Evolutionary conservation across 2,888 invertebrate genomes (phyloP), one percentile per base, ranked within the genome.

Genomic region (Polia nebulosa): DNA sequence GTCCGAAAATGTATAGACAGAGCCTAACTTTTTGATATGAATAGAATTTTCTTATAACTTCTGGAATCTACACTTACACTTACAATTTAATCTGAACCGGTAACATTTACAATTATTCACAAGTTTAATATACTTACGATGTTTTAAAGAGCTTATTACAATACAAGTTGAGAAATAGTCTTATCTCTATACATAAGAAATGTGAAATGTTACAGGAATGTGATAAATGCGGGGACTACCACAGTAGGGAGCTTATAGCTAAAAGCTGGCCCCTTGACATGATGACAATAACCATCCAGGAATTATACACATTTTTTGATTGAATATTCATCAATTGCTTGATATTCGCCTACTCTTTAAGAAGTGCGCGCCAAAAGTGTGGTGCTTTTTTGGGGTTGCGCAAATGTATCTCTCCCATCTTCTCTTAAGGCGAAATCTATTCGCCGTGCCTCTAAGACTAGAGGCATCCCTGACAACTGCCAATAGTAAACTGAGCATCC

Each of bases 161-260:
- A 56, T 58, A 68, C 41, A 63, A 25, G 32, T 44, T 52, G 34
- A 29, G 3, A 44, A 56, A 52, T 9, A 57, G 13, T 13, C 68
- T 57, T 75, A 57, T 11, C 45, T 32, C 22, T 51, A 45, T 34
- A 45, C 25, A 68, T 41, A 60, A 17, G 3, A 29, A 29, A 29
- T 29, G 7, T 5, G 7, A n/a, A n/a, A n/a, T n/a, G n/a, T n/a
- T n/a, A n/a, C 22, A 57, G 73, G 73, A 73, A 73, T 75, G 75
- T 57, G 29, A 27, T 47, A 61, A 69, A 61, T 58, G 45, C 52
- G 17, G 55, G 15, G 13, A 56, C 44, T 51, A 51, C 47, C 47
- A 55, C 32, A 56, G n/a, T n/a, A n/a, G 39, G 13, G 44, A n/a
- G 17, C 41, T 41, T 45, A 51, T 7, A 55, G 22, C 25, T 57